Evolutionary conservation across 2,797 vertebrate genomes (phyloP), one percentile per base, ranked within the genome.

Genomic region (Cyclopterus lumpus): DNA sequence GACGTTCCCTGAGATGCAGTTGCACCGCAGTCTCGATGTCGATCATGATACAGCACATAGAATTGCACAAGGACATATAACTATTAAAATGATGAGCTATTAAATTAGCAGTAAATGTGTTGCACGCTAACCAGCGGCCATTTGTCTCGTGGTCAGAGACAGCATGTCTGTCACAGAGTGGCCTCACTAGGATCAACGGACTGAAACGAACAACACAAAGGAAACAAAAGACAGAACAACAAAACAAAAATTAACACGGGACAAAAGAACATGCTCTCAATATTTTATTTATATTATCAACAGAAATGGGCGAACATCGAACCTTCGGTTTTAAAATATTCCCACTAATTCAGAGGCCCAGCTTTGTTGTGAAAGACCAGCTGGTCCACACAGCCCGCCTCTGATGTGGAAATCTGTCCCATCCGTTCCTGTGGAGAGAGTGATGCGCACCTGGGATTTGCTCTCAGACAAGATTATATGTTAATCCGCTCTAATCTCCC

Each of bases 401-500:
- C 77, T 2, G 48, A 60, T 68, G 66, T 26, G 34, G 11, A 48
- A 72, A 15, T 75, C 75, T 30, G 38, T 54, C n/a, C 64, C 54
- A 6, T 42, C 57, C 71, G 14, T 62, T n/a, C 67, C 53, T 6
- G 62, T 3, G 24, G 86, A 86, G 89, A 91, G 88, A 91, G 91
- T 88, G 91, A 90, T 81, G 85, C n/a, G 67, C 81, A 89, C 85
- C 88, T 87, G 82, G 87, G 90, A 93, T 90, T 91, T 90, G 40
- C 85, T 74, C 89, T 85, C 77, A 75, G 1, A 87, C 75, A 77
- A 92, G 94, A 94, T 94, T 94, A 95, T 94, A 95, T 78, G 75
- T 81, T 93, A 94, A 95, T 94, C 93, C 86, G 67, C 84, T 87
- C 38, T 92, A 94, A 92, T 94, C 93, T 88, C 80, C 85, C 46